Evolutionary conservation across 2,797 vertebrate species (phyloP), one percentile per base, ranked within the genome.

Genomic region (Sarcoramphus papa): DNA sequence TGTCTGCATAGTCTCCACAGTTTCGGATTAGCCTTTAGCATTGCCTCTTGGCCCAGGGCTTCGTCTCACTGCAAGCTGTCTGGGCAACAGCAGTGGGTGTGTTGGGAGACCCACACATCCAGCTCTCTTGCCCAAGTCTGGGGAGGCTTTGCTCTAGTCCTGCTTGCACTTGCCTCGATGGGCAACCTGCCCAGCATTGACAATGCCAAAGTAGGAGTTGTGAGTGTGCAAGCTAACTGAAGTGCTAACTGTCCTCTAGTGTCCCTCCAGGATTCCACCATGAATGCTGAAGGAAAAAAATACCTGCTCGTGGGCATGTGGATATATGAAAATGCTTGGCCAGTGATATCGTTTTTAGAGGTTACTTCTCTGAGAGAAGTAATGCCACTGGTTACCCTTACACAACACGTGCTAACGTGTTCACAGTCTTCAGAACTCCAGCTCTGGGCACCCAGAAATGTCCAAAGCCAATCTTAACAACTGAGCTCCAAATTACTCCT

Each of bases 331-430:
- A 76, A 72, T 27, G 3, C 23, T 68, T 54, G 33, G 7, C 7
- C 53, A 53, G 16, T 7, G 50, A 23, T 27, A 48, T 2, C 1
- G 10, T 10, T 69, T 65, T 31, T 7, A 27, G 45, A 80, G 19
- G 56, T 84, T 48, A 43, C 47, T 50, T 40, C 35, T n/a, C 53
- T 12, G 27, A 76, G 31, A 59, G 45, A 33, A 80, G 14, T 6
- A 33, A 56, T 65, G n/a, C 6, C 14, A 3, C 25, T 7, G 41
- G 15, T 64, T 23, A 19, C 10, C 14, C 15, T 73, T 27, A 21
- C 22, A 65, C 35, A 48, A 28, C 30, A 7, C 0, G 0, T 54
- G 51, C 4, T 19, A 14, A 37, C 0, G 1, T 2, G 0, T 48
- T 62, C 53, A 4, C 0, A 1, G 19, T 14, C 23, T 53, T 48